Evolutionary conservation across 2,113 vertebrate genomes (phyloP), one percentile per base, ranked within the genome.

Genomic region (Paralichthys olivaceus): DNA sequence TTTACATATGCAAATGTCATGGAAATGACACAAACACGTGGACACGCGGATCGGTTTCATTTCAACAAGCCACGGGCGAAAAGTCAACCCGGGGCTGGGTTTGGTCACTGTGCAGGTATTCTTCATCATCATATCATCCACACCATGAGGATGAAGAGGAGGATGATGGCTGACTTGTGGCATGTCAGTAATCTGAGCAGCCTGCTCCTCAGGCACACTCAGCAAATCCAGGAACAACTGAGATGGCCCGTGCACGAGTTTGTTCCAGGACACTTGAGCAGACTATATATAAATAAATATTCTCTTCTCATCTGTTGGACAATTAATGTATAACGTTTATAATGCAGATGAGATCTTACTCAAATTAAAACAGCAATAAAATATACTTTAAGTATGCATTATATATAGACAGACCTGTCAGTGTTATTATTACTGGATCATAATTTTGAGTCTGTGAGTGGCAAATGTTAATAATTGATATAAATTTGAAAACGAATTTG

Each of bases 21-120:
- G 94, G 73, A 94, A 94, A 95, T 93, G 70, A 77, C 76, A 86
- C 86, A 92, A 93, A 88, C 94, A 95, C 94, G 94, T 95, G 94
- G 91, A 95, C 93, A 94, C 92, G 93, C 87, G 93, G 94, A 91
- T 93, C 93, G 79, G 80, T 93, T 94, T 93, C 90, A 88, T 80
- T 90, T 90, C 88, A 84, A 20, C 77, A 87, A 89, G 90, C 76
- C 82, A 49, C 45, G 90, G 84, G 90, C 84, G 70, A 83, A 79
- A 86, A 90, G 91, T 93, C 91, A 90, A 77, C 67, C 62, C 69
- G 5, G 84, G 69, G 32, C 67, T 85, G 79, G 56, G 80, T 87
- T 87, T 80, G 77, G 83, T 90, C 90, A 80, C 79, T 84, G 82
- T 79, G 17, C 69, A 89, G 82, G 83, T 80, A 69, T 92, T 87